Evolutionary conservation across 2,113 vertebrate species (phyloP).

Genomic region (Hypanus sabinus): DNA sequence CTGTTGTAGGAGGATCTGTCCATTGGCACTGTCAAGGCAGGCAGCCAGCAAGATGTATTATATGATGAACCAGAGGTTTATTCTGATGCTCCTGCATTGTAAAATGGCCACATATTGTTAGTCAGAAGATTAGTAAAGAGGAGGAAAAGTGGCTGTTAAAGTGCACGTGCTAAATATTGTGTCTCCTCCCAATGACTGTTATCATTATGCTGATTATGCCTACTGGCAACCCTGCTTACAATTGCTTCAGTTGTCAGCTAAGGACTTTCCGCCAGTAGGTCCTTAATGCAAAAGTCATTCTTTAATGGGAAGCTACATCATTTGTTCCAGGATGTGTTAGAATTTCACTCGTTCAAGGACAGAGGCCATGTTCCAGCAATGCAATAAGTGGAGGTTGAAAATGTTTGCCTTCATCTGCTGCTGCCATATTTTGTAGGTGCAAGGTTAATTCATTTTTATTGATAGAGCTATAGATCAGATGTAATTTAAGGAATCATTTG

Average conservation of each 20-base stretch:
- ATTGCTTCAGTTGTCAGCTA: background rate
- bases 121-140: background rate
- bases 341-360: constrained; percentile 21
- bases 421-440: constrained; percentile 26
- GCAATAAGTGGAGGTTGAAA: constrained; percentile 22
- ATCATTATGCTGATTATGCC: background rate
- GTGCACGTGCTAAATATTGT: background rate
- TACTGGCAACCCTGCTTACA: background rate
- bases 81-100: background rate
- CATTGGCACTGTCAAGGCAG: background rate
- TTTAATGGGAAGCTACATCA: constrained; percentile 8
- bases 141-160: background rate
- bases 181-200: background rate
- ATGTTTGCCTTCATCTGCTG: constrained; percentile 20
- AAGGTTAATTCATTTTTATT: constrained; percentile 37
- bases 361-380: constrained; percentile 29
- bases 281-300: background rate
- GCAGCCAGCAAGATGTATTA: background rate
- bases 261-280: background rate
- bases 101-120: background rate
- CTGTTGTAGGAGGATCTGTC: too few relatives aligned
- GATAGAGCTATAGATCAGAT: constrained; percentile 22
- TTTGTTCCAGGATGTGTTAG: constrained; percentile 24
- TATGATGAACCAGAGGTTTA: background rate
- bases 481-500: constrained; percentile 37